phyloP scores from a whole-genome alignment of 2,113 vertebrate genomes.

The Lanius collurio region DNA sequence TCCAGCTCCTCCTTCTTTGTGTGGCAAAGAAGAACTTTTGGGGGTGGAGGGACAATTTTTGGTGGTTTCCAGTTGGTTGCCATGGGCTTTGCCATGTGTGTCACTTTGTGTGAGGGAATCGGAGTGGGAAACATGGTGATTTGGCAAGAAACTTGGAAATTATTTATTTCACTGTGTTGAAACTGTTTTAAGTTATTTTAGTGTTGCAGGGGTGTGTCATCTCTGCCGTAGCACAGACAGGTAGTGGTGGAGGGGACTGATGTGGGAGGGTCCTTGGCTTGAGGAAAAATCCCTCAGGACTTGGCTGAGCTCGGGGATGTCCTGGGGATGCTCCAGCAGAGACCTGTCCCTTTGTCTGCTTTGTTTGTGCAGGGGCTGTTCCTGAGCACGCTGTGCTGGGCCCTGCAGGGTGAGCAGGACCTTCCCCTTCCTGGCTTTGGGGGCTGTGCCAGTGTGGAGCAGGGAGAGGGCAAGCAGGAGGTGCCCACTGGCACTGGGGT shows the following conservation, averaged over 20 bases:
- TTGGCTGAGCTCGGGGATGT: neutral
- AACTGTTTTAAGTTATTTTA: neutral
- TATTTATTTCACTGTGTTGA: neutral
- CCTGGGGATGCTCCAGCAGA: neutral
- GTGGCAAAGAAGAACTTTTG: neutral
- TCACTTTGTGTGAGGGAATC: neutral
- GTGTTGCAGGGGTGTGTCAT: neutral
- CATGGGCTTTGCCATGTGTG: neutral
- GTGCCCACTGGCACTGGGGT: accelerated
- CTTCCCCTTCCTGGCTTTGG: neutral
- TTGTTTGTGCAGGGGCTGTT: accelerated
- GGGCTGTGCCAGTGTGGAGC: neutral
- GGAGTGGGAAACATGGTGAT: neutral
- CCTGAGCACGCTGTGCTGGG: neutral
- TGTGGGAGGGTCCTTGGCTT: neutral
- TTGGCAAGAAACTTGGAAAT: neutral
- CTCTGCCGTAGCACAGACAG: neutral
- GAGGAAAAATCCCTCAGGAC: neutral
- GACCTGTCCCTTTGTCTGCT: accelerated
- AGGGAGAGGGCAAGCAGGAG: neutral
- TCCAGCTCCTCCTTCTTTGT: neutral
- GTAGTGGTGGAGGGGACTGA: neutral
- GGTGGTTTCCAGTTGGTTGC: neutral
- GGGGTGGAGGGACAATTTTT: neutral
- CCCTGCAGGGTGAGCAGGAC: neutral